phyloP scores from a whole-genome alignment of 2,797 vertebrate genomes.

The Hybognathus amarus region DNA sequence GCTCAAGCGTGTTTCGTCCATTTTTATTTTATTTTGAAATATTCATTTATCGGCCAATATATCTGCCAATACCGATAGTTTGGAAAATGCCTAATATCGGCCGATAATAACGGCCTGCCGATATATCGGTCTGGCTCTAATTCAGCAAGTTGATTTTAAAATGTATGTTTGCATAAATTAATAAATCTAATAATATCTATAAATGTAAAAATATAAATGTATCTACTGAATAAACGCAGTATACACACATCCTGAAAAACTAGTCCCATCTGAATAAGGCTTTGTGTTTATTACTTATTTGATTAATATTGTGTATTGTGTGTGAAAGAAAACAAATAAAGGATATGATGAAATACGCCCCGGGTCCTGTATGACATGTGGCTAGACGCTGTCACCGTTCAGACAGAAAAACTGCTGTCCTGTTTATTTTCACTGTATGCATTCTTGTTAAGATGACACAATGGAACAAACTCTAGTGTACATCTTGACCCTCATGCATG shows the following conservation, averaged over 20 bases:
- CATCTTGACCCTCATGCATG: slow-evolving; percentile 18
- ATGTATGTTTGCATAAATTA: neutral
- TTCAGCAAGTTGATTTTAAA: neutral
- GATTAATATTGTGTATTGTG: slow-evolving; percentile 15
- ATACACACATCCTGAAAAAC: neutral
- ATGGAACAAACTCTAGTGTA: slow-evolving; percentile 33
- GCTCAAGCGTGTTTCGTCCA: too few relatives aligned
- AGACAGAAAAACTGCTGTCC: slow-evolving; percentile 34
- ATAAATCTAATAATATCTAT: neutral
- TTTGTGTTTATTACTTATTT: slow-evolving; percentile 5
- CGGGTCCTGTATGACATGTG: slow-evolving; percentile 32
- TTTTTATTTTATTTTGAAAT: too few relatives aligned
- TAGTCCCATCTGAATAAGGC: neutral
- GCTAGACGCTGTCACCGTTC: slow-evolving; percentile 42
- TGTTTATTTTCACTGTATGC: slow-evolving; percentile 28
- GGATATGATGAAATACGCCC: slow-evolving; percentile 21
- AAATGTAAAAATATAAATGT: neutral
- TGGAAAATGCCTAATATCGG: too few relatives aligned
- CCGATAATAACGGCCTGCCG: too few relatives aligned
- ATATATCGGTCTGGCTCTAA: too few relatives aligned
- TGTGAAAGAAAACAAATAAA: slow-evolving; percentile 40
- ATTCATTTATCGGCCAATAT: too few relatives aligned
- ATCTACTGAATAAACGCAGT: too few relatives aligned
- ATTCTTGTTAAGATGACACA: slow-evolving; percentile 27
- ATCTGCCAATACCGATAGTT: too few relatives aligned